A percentile compares a stretch with the other conserved stretches of the same genome.
These are phyloP conservation scores for Rhadinocentrus ornatus DNA, from an alignment of 2,797 vertebrate species.

Conservation along the genomic window DNA sequence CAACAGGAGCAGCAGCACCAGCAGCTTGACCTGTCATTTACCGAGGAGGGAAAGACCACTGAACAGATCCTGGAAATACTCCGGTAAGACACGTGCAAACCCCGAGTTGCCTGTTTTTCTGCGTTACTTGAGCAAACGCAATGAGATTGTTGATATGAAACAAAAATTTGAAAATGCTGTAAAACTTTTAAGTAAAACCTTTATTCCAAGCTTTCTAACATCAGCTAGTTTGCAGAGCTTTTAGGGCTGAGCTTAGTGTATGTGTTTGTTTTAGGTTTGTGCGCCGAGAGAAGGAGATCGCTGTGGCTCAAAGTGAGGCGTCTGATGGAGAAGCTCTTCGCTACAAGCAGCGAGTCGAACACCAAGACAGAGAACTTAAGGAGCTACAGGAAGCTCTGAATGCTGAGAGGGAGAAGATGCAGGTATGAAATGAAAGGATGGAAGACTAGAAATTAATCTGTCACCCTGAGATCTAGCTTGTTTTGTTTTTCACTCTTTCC, in stretches of 20 bases:
- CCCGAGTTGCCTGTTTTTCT: not conserved
- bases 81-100: slow-evolving; percentile 77
- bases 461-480: not conserved
- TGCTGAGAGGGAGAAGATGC: slow-evolving; percentile 86
- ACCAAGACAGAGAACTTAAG: slow-evolving; percentile 90
- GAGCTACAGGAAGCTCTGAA: slow-evolving; percentile 90
- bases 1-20: slow-evolving; percentile 48
- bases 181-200: not conserved
- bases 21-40: slow-evolving; percentile 87
- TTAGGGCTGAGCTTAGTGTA: not conserved
- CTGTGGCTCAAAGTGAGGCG: slow-evolving; percentile 89
- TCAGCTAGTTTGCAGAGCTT: not conserved
- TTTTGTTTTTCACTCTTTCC: not conserved
- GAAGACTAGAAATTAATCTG: not conserved
- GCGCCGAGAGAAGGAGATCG: slow-evolving; percentile 95
- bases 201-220: not conserved
- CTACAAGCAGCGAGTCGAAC: slow-evolving; percentile 90
- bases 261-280: slow-evolving; percentile 86
- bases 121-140: too few species aligned
- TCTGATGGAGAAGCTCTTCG: slow-evolving; percentile 91
- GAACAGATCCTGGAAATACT: slow-evolving; percentile 97
- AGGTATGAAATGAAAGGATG: slow-evolving; percentile 48
- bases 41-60: slow-evolving; percentile 92
- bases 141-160: not conserved
- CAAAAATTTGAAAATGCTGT: not conserved